A percentile compares a stretch with the other conserved stretches of the same genome.
Evolutionary conservation across 2,888 invertebrate genomes (phyloP).

Genomic region (Epirrhoe tristata): DNA sequence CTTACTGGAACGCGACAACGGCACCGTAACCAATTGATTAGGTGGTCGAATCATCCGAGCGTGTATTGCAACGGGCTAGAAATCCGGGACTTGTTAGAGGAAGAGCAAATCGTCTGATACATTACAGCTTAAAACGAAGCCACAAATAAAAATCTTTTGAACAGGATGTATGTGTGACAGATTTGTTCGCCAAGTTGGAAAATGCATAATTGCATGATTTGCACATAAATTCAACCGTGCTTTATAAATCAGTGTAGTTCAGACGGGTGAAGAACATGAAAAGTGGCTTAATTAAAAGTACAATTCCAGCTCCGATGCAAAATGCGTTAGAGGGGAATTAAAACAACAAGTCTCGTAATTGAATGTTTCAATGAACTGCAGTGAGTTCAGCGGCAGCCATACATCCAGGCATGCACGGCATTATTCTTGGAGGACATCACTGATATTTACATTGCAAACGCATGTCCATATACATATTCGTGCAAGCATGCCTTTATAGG

Average conservation of each 20-base stretch:
- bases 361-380: constrained; percentile 63
- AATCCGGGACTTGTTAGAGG: constrained; percentile 37
- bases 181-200: constrained; percentile 47
- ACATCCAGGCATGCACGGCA: constrained; percentile 57
- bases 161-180: constrained; percentile 44
- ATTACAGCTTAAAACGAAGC: constrained; percentile 44
- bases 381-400: constrained; percentile 59
- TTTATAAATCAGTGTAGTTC: constrained; percentile 57
- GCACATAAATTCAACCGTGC: constrained; percentile 56
- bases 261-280: constrained; percentile 45
- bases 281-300: constrained; percentile 44
- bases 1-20: constrained; percentile 59
- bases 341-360: constrained; percentile 60
- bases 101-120: constrained; percentile 56
- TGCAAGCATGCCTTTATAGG: constrained; percentile 5
- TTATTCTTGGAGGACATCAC: constrained; percentile 47
- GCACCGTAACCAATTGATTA: constrained; percentile 68
- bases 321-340: constrained; percentile 38
- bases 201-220: constrained; percentile 56
- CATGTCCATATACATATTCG: constrained; percentile 14
- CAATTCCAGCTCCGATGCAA: constrained; percentile 38
- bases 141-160: constrained; percentile 49
- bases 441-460: constrained; percentile 42
- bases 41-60: constrained; percentile 58
- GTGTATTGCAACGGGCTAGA: constrained; percentile 63